Percentiles rank a stretch among this genome's conserved stretches.
Conservation (phyloP, 2,113 vertebrate genomes). For the Malaclemys terrapin region DNA sequence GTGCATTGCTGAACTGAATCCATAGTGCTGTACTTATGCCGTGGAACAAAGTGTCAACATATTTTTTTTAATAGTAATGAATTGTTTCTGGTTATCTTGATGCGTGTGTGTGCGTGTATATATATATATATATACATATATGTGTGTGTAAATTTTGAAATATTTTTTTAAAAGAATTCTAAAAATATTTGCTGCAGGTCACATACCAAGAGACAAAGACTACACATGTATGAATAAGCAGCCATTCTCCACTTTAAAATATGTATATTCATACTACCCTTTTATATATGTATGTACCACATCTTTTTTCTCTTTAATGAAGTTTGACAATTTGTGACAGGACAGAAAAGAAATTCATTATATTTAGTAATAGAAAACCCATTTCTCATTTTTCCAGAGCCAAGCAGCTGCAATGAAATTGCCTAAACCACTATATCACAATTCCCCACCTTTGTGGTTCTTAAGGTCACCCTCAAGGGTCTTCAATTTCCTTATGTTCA, state of each 20-base stretch:
- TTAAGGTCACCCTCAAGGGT: slow-evolving; percentile 78
- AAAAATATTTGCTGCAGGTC: not conserved
- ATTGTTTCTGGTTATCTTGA: slow-evolving; percentile 16
- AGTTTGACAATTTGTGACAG: slow-evolving; percentile 87
- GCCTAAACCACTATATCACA: slow-evolving; percentile 78
- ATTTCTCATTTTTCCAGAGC: slow-evolving; percentile 82
- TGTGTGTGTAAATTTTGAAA: not conserved
- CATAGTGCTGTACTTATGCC: not conserved
- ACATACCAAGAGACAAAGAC: not conserved
- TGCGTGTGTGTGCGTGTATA: not conserved
- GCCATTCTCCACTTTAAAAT: not conserved
- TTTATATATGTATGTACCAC: slow-evolving; percentile 32
- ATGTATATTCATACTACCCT: slow-evolving; percentile 36
- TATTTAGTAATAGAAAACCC: slow-evolving; percentile 85
- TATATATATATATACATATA: no score
- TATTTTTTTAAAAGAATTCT: slow-evolving; percentile 6
- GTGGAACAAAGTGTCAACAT: not conserved
- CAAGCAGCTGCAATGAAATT: slow-evolving; percentile 76
- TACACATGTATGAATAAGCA: not conserved
- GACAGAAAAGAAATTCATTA: slow-evolving; percentile 83
- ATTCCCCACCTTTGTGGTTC: slow-evolving; percentile 71
- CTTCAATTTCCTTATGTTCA: slow-evolving; percentile 81
- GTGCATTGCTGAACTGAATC: not conserved
- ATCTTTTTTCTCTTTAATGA: slow-evolving; percentile 77
- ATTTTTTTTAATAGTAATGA: slow-evolving; percentile 13